phyloP scores from a whole-genome alignment of 2,797 vertebrate genomes.

The Crenuchus spilurus region DNA sequence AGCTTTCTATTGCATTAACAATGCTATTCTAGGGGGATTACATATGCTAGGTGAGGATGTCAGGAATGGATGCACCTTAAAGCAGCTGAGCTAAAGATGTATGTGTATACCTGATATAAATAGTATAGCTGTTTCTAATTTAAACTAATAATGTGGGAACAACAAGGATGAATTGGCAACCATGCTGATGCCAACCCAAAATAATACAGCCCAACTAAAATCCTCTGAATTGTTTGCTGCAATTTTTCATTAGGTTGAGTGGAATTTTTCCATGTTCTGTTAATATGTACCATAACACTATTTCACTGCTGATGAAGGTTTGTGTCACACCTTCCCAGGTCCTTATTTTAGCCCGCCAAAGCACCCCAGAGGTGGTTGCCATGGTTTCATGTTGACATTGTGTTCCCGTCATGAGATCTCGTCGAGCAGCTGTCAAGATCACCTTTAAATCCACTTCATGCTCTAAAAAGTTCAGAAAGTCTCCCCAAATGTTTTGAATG shows the following conservation, averaged over 20 bases:
- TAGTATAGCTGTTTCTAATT: background rate
- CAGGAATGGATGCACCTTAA: no score
- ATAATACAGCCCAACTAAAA: no score
- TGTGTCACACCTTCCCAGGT: slow-evolving; percentile 30
- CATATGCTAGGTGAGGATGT: no score
- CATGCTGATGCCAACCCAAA: no score
- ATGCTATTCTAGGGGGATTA: no score
- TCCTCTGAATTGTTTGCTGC: background rate
- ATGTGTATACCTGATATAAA: no score
- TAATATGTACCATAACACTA: slow-evolving; percentile 4
- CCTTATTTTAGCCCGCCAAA: slow-evolving; percentile 40
- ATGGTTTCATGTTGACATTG: slow-evolving; percentile 46
- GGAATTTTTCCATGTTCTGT: background rate
- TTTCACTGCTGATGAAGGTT: slow-evolving; percentile 19
- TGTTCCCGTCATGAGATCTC: slow-evolving; percentile 28
- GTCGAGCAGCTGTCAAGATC: slow-evolving; percentile 29
- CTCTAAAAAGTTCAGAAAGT: background rate
- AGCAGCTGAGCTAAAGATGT: no score
- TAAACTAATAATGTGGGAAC: background rate
- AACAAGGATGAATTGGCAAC: background rate
- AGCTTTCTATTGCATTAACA: no score
- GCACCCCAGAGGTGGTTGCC: slow-evolving; percentile 41
- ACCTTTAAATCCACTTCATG: slow-evolving; percentile 31
- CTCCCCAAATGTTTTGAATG: background rate
- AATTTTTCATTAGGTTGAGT: no score